Evolutionary conservation across 2,797 vertebrate species (phyloP), one percentile per base, ranked within the genome.

Genomic region (Rhinoraja longicauda): DNA sequence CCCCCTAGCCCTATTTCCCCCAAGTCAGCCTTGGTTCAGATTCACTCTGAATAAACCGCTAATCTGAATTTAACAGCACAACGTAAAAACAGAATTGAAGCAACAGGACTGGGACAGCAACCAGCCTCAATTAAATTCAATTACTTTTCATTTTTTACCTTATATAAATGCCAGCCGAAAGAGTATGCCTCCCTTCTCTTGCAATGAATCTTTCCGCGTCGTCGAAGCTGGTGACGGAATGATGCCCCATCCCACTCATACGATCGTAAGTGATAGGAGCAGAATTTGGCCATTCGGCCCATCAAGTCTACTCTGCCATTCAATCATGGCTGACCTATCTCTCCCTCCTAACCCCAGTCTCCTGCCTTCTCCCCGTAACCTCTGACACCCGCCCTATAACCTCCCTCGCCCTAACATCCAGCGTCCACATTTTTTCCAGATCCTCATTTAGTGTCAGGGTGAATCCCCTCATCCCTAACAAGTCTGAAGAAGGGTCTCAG

Each of bases 1-100:
- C 59, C 90, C 93, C 76, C n/a, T 90, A 92, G 82, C 93, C 93
- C 76, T 62, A 88, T 67, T 67, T 88, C 84, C 32, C 84, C 59
- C 45, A 53, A 67, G 6, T 88, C 59, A 88, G 62, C 59, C 84
- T 36, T 67, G 84, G 17, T 36, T 36, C 62, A 36, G 59, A 64
- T 36, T 88, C n/a, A 32, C n/a, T 88, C 62, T 88, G 84, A 88
- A 88, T 67, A 64, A 88, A 36, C 59, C 88, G 84, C 84, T 36
- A 88, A 88, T 88, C 59, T 88, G 62, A 88, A 67, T 88, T 88
- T 88, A 88, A 88, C 64, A n/a, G 62, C n/a, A 24, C 62, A 36
- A 36, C 59, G 62, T 67, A 88, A 88, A 67, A 88, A 67, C 84
- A 21, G 29, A 88, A 88, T 36, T n/a, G 59, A 67, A 67, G 4